Conservation (phyloP, 2,113 vertebrate species). For the Seriola rivoliana region DNA sequence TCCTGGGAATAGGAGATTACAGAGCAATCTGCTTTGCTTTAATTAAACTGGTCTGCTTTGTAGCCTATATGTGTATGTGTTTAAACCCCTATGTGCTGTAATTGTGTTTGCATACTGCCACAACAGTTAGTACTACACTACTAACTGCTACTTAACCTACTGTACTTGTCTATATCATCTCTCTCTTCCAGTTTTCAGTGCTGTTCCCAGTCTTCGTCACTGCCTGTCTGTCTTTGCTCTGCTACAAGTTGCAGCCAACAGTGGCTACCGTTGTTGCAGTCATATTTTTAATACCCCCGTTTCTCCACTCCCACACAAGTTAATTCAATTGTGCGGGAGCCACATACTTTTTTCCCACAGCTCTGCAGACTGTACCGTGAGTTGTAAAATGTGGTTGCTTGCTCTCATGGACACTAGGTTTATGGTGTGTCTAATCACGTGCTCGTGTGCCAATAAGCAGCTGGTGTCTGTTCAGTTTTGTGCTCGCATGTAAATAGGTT, state of each 20-base stretch:
- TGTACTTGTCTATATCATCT: not conserved
- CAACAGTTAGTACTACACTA: conserved; percentile 1
- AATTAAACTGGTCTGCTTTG: conserved; percentile 44
- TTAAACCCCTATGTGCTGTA: conserved; percentile 16
- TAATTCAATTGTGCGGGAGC: conserved; percentile 65
- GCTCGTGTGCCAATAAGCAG: conserved; percentile 38
- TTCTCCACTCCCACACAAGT: conserved; percentile 62
- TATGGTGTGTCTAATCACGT: conserved; percentile 49
- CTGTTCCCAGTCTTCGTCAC: conserved; percentile 15
- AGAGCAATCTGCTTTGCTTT: conserved; percentile 53
- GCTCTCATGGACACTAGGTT: conserved; percentile 52
- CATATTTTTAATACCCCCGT: conserved; percentile 59
- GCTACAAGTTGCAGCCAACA: conserved; percentile 40
- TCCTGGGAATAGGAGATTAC: conserved; percentile 35
- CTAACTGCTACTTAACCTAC: not conserved
- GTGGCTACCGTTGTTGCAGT: conserved; percentile 56
- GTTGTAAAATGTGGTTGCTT: conserved; percentile 43
- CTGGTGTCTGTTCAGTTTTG: conserved; percentile 46
- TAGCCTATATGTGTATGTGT: conserved; percentile 22
- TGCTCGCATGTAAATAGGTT: conserved; percentile 45
- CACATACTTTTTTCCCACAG: conserved; percentile 39
- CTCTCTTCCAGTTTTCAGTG: not conserved
- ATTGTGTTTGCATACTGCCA: conserved; percentile 7
- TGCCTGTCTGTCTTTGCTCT: conserved; percentile 20
- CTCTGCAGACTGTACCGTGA: conserved; percentile 51